phyloP scores from a whole-genome alignment of 2,113 vertebrate species.

The Myiagra hebetior region DNA sequence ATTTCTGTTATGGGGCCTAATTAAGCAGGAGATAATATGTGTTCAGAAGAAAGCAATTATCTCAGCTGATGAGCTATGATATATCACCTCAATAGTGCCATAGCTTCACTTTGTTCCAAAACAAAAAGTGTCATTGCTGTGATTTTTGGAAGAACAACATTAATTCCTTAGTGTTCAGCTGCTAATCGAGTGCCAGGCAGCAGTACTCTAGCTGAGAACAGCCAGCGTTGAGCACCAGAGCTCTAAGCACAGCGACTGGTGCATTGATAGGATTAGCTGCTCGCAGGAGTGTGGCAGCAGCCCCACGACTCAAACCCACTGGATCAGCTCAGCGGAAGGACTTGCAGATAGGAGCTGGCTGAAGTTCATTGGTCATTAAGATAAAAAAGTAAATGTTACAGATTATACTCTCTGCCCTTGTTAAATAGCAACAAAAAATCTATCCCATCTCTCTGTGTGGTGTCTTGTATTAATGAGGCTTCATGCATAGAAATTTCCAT shows the following conservation, averaged over 20 bases:
- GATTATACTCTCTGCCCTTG: constrained; percentile 48
- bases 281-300: background rate
- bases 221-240: background rate
- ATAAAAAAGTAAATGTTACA: background rate
- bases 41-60: background rate
- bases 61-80: background rate
- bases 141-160: background rate
- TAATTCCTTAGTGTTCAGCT: background rate
- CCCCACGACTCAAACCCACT: background rate
- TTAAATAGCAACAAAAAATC: constrained; percentile 54
- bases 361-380: constrained; percentile 15
- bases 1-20: background rate
- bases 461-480: constrained; percentile 70
- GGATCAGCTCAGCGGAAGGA: background rate
- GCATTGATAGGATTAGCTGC: background rate
- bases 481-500: constrained; percentile 65
- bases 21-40: background rate
- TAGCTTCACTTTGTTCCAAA: background rate
- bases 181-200: background rate
- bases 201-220: background rate
- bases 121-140: background rate
- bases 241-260: background rate
- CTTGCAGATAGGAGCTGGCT: background rate
- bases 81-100: background rate
- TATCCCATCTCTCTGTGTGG: constrained; percentile 29